Conservation (phyloP, 2,797 vertebrate genomes). For the Zalophus californianus region DNA sequence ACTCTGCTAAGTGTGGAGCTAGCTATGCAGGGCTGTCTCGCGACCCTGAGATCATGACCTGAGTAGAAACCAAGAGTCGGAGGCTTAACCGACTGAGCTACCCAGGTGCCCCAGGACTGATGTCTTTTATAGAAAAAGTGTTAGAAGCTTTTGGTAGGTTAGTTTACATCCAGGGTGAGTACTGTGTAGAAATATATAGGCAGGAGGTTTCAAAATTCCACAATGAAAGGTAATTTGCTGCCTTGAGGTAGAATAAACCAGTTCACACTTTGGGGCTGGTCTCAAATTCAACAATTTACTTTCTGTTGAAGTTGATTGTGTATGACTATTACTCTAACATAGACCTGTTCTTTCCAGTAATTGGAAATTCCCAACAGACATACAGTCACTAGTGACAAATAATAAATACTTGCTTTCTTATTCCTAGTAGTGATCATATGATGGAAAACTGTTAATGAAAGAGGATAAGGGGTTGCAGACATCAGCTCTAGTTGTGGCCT, state of each 20-base stretch:
- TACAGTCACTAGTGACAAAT: not conserved
- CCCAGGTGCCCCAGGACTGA: not conserved
- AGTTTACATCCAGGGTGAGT: not conserved
- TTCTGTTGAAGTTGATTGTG: constrained; percentile 3
- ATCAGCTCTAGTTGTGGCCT: not conserved
- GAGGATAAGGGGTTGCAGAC: not conserved
- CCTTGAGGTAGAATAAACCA: not conserved
- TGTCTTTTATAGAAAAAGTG: not conserved
- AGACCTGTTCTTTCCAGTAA: not conserved
- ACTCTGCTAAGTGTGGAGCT: not conserved
- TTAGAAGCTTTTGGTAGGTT: not conserved
- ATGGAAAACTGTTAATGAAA: not conserved
- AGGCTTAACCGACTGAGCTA: not conserved
- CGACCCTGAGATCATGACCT: not conserved
- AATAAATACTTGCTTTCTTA: not conserved
- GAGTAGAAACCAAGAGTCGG: not conserved
- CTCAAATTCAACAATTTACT: not conserved
- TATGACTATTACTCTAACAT: not conserved
- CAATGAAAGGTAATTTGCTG: not conserved
- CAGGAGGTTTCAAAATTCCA: not conserved
- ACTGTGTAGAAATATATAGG: not conserved
- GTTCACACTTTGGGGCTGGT: not conserved
- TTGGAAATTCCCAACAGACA: not conserved
- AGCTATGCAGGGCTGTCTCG: not conserved
- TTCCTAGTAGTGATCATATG: not conserved